Conservation (phyloP, 2,113 vertebrate genomes). For the Cephalophus harveyi region DNA sequence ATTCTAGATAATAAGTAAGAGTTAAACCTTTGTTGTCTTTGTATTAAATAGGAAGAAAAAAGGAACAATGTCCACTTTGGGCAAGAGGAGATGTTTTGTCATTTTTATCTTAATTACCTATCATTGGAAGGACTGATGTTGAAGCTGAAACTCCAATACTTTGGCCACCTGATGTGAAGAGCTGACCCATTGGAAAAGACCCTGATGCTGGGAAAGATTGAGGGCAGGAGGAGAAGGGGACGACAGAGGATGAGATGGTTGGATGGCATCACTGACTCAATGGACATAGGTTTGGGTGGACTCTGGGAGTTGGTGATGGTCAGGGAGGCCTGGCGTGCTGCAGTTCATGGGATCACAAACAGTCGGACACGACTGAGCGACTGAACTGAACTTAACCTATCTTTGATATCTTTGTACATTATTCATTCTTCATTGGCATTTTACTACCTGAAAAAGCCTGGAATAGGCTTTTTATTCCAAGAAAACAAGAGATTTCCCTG, state of each 20-base stretch:
- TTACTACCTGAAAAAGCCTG: neutral
- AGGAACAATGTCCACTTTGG: neutral
- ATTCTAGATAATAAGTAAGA: neutral
- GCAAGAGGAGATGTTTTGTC: neutral
- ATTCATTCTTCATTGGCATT: neutral
- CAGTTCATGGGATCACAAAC: neutral
- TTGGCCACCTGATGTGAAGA: neutral
- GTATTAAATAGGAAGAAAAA: neutral
- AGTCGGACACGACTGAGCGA: neutral
- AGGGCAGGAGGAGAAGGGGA: neutral
- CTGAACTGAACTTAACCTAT: neutral
- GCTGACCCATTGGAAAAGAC: neutral
- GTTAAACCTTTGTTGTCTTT: neutral
- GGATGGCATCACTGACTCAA: neutral
- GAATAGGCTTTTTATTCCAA: neutral
- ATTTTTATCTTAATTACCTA: neutral
- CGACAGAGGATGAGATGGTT: neutral
- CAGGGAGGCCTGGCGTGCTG: neutral
- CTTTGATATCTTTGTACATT: neutral
- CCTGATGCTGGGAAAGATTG: neutral
- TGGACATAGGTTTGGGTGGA: neutral
- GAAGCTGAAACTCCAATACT: neutral
- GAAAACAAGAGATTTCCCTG: slow-evolving; percentile 1
- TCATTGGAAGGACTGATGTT: neutral
- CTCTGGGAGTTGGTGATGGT: neutral